A percentile compares a stretch with the other conserved stretches of the same genome.
Evolutionary conservation across 2,113 vertebrate species (phyloP).

Genomic region (Meleagris gallopavo): DNA sequence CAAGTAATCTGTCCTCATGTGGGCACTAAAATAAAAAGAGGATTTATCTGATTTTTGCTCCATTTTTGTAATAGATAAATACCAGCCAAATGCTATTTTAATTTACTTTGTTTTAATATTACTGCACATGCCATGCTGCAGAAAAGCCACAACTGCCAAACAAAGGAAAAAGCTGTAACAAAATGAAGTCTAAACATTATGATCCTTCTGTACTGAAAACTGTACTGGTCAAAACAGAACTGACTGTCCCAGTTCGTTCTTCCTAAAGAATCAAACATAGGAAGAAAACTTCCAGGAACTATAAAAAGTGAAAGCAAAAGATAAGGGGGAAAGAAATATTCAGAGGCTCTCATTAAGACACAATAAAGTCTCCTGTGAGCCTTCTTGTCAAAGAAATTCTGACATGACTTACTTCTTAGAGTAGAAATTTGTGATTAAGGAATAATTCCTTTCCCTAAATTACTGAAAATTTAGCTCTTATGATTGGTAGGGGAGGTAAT

Average conservation of each 20-base stretch:
- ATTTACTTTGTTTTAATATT: neutral
- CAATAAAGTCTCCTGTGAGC: neutral
- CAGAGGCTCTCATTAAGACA: neutral
- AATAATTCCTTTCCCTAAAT: neutral
- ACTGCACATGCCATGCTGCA: neutral
- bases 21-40: conserved; percentile 83
- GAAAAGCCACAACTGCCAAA: neutral
- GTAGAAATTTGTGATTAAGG: neutral
- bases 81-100: neutral
- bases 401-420: neutral
- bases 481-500: neutral
- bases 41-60: neutral
- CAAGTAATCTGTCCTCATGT: conserved; percentile 72
- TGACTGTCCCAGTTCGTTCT: neutral
- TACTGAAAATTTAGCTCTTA: neutral
- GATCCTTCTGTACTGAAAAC: neutral
- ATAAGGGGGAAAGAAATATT: neutral
- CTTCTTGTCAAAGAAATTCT: neutral
- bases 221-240: neutral
- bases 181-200: neutral
- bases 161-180: neutral
- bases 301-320: neutral
- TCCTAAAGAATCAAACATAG: neutral
- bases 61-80: neutral
- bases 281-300: neutral